Base-by-base conservation (phyloP, 2,888 invertebrate genomes). In the Synanthedon formicaeformis region DNA sequence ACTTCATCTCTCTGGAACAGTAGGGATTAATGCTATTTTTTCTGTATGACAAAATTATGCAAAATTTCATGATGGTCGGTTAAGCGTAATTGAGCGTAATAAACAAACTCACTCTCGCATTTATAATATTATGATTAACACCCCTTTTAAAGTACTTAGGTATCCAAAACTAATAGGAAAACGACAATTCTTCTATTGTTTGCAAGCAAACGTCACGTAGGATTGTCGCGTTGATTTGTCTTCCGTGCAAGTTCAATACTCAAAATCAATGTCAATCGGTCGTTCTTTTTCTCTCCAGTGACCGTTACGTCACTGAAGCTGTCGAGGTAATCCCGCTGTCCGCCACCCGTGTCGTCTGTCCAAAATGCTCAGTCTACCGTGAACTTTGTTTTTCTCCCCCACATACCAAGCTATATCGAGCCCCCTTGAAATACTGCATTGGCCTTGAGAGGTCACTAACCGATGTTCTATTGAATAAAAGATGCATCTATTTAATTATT, bases 351-450 rank as follows among this genome's bases (percentile, higher is more conserved):
- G 71, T 62, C 58, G 54, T 45, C 53, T 67, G 78, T 61, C 74
- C 75, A 67, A 73, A 66, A 71, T 81, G 71, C 57, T 67, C 59
- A 63, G 59, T 75, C 75, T 75, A 72, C 75, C 81, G 75, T 79
- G 74, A 78, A 76, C 63, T 66, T 67, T 52, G 54, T 49, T 56
- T 55, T 51, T 49, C 53, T 54, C 45, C 45, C 45, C 45, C 14
- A 45, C 45, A 45, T 45, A 45, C 45, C 45, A 45, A 14, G n/a
- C 14, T 45, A 13, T n/a, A 45, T n/a, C 45, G 45, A 45, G 45
- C 45, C 45, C 45, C 45, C 14, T 45, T 45, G 45, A 13, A 45
- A 45, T 14, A 45, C 13, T 34, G 34, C 34, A 10, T 34, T 14
- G 45, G 45, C 45, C 45, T 45, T 45, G 45, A n/a, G 14, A 45